Conservation (phyloP, 1,140 invertebrate genomes). For the Aricia agestis region DNA sequence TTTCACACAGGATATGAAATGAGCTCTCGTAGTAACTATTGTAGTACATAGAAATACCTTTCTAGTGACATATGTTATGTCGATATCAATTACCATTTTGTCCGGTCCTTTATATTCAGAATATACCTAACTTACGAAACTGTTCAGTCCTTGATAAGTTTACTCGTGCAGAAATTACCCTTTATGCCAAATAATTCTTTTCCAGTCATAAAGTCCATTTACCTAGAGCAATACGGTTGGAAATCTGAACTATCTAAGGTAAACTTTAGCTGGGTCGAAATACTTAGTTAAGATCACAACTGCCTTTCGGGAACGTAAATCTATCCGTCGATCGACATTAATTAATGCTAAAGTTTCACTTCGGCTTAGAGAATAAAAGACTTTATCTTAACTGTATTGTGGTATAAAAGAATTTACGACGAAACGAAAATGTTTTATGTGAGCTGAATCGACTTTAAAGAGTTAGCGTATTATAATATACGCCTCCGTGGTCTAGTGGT, state of each 20-base stretch:
- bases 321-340: constrained; percentile 17
- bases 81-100: too few species aligned
- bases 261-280: constrained; percentile 19
- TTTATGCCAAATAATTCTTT: background rate
- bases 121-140: too few species aligned
- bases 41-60: too few species aligned
- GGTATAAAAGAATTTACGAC: background rate
- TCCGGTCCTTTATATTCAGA: too few species aligned
- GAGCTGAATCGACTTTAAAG: background rate
- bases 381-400: background rate
- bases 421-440: background rate
- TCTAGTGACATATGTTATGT: too few species aligned
- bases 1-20: too few species aligned
- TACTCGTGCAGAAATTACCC: too few species aligned
- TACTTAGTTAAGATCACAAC: constrained; percentile 26
- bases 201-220: background rate
- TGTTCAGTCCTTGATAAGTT: too few species aligned
- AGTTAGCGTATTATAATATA: too few species aligned
- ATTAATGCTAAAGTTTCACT: constrained; percentile 21
- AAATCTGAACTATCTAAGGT: constrained; percentile 12
- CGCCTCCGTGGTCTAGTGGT: too few species aligned
- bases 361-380: background rate
- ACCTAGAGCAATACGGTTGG: background rate
- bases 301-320: constrained; percentile 25
- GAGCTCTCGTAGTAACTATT: too few species aligned